phyloP scores from a whole-genome alignment of 1,140 invertebrate genomes.

The Tetramorium alpestre region DNA sequence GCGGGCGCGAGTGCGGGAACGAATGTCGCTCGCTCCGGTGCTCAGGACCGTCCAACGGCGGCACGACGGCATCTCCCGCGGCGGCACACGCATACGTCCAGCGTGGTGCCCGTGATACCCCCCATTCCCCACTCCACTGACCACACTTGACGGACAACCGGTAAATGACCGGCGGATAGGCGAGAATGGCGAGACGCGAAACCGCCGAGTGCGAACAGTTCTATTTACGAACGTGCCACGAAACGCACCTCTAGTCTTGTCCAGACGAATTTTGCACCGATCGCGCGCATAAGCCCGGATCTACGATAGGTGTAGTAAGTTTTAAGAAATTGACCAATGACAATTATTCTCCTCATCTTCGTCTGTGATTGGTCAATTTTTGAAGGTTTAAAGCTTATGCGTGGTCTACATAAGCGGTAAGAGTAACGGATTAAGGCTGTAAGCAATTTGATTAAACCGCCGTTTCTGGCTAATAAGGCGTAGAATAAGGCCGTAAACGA shows the following conservation, averaged over 20 bases:
- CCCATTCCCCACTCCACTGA: background rate
- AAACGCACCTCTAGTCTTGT: background rate
- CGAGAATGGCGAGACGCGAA: background rate
- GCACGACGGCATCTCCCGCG: slow-evolving; percentile 68
- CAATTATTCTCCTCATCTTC: no score
- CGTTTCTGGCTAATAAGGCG: no score
- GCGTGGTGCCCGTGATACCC: slow-evolving; percentile 9
- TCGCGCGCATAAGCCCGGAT: no score
- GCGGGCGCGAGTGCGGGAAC: slow-evolving; percentile 23
- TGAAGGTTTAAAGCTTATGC: no score
- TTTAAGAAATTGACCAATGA: no score
- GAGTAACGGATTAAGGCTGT: no score
- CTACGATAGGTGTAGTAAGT: no score
- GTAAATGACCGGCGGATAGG: background rate
- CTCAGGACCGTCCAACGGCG: slow-evolving; percentile 46
- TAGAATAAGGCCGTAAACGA: no score
- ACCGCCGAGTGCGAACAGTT: background rate
- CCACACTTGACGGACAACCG: background rate
- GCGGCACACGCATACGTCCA: slow-evolving; percentile 64
- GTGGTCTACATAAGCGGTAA: no score
- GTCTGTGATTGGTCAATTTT: no score
- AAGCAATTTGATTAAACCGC: no score
- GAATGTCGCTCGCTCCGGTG: slow-evolving; percentile 32
- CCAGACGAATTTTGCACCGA: background rate
- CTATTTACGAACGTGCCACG: slow-evolving; percentile 4